phyloP scores from a whole-genome alignment of 2,113 vertebrate genomes.

The Datnioides undecimradiatus region DNA sequence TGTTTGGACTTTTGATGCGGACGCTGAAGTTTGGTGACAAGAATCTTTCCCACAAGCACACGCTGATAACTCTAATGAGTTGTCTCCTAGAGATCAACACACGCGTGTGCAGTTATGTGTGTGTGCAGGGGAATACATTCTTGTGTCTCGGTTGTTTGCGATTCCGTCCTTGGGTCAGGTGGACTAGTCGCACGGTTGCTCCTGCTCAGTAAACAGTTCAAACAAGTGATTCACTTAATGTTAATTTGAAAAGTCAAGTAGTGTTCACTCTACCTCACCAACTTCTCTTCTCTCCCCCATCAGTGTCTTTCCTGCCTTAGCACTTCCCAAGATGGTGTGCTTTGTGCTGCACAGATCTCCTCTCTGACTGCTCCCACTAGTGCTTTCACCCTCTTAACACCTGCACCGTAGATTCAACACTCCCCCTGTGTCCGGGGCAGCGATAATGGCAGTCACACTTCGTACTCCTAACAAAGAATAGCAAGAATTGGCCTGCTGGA shows the following conservation, averaged over 20 bases:
- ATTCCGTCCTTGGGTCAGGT: conserved; percentile 24
- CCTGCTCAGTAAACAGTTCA: conserved; percentile 61
- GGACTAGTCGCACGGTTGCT: conserved; percentile 38
- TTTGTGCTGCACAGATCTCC: conserved; percentile 23
- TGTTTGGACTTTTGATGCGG: conserved; percentile 53
- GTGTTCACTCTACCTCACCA: conserved; percentile 12
- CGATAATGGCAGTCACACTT: conserved; percentile 40
- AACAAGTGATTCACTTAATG: conserved; percentile 69
- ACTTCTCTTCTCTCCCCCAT: neutral
- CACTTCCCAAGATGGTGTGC: conserved; percentile 17
- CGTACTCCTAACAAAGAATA: conserved; percentile 32
- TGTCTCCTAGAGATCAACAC: conserved; percentile 9
- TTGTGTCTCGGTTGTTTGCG: conserved; percentile 11
- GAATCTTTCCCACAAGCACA: conserved; percentile 4
- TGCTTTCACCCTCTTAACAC: conserved; percentile 24
- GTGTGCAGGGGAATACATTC: neutral
- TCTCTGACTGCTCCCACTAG: conserved; percentile 5
- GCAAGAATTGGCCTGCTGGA: conserved; percentile 21
- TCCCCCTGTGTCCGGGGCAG: neutral
- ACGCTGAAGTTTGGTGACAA: conserved; percentile 25
- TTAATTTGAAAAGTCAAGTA: conserved; percentile 72
- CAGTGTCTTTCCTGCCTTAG: conserved; percentile 18
- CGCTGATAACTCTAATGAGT: conserved; percentile 50
- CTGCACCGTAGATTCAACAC: conserved; percentile 10
- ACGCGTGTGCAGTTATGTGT: neutral